Evolutionary conservation across 2,113 vertebrate genomes (phyloP), one percentile per base, ranked within the genome.

Genomic region (Actinemys pallida): DNA sequence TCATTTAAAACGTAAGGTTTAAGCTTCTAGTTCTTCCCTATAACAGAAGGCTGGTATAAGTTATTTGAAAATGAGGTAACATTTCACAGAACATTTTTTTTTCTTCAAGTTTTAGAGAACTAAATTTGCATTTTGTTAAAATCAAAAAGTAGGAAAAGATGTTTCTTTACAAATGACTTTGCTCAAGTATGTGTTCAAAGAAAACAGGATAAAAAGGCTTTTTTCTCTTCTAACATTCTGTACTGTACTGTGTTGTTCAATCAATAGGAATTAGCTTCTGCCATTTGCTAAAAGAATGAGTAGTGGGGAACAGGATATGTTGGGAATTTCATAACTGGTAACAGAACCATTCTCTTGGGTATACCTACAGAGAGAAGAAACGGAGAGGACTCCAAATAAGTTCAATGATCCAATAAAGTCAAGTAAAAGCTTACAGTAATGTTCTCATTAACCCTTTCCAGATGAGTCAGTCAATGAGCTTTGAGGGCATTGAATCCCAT

Each of bases 301-400:
- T 99, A 99, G 99, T 99, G 99, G 98, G 99, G 99, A 98, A 99
- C 98, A 97, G 99, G 99, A 98, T 99, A 99, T 98, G 99, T 98
- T 98, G 99, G 99, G 98, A 99, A 98, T 99, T 99, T 99, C 99
- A 99, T 99, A 99, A 99, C 98, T 98, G 99, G 99, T 98, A 99
- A 99, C 99, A 99, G 99, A 99, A 99, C 99, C 99, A 99, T 99
- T 99, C 99, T 99, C 99, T 99, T 99, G 99, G 99, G 99, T 98
- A 99, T 99, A 99, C 99, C 99, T 99, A 99, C 95, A 98, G 99
- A 99, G 98, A 99, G 98, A 99, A 99, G 98, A 99, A 99, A 99
- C 96, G 99, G 99, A 99, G 98, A 99, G 98, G 98, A 99, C 99
- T 99, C 98, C 98, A 98, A 97, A 98, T 99, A 98, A 99, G 99